These are phyloP conservation scores for Hestina assimilis DNA, from an alignment of 1,140 invertebrate genomes.

Conservation along the genomic window DNA sequence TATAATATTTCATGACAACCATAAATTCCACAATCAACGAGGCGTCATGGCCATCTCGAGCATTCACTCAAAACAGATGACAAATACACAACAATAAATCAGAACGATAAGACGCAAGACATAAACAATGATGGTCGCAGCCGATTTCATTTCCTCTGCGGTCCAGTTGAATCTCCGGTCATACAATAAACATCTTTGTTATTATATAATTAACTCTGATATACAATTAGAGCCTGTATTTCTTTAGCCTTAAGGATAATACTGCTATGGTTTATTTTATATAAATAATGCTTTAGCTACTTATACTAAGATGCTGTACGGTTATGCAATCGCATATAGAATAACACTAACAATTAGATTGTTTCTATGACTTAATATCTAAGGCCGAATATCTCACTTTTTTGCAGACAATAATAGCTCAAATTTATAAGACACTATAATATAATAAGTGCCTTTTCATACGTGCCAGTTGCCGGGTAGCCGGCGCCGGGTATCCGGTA, in stretches of 20 bases:
- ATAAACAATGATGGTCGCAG: neutral
- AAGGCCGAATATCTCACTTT: no score
- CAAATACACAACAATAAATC: neutral
- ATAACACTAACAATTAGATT: no score
- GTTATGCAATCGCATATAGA: no score
- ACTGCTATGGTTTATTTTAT: neutral
- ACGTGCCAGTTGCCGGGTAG: no score
- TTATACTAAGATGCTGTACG: no score
- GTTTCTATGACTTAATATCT: no score
- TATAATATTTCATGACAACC: neutral
- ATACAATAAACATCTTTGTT: neutral
- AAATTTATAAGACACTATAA: no score
- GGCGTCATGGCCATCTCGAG: neutral
- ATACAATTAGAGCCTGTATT: neutral
- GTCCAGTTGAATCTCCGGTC: neutral
- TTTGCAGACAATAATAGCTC: no score
- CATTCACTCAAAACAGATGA: neutral
- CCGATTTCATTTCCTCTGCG: conserved; percentile 1
- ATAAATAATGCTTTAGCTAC: no score
- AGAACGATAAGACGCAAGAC: neutral
- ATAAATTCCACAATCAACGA: neutral
- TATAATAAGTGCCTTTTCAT: no score
- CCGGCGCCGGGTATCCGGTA: no score
- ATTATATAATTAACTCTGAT: neutral
- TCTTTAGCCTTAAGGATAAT: neutral